These are phyloP conservation scores for Campylorhamphus procurvoides DNA, from an alignment of 2,113 vertebrate genomes.

Conservation along the genomic window DNA sequence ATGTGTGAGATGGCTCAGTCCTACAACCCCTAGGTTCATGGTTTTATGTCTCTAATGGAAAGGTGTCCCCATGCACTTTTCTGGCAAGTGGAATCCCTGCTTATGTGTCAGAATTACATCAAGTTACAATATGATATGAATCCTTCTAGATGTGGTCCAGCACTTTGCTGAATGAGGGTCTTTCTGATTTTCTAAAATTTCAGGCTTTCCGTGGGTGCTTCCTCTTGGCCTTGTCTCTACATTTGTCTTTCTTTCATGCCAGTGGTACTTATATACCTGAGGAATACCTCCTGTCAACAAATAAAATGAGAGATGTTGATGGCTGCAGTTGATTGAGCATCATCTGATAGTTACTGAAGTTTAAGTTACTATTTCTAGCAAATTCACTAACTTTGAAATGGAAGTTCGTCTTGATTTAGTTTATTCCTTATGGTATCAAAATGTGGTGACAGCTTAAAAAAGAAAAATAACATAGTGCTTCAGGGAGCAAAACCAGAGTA, in stretches of 20 bases:
- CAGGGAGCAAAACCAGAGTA: conserved; percentile 67
- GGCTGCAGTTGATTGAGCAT: background rate
- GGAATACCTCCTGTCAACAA: background rate
- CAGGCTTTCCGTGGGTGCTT: background rate
- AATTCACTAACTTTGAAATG: background rate
- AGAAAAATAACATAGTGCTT: conserved; percentile 61
- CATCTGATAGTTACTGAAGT: background rate
- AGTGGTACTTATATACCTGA: background rate
- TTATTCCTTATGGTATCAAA: conserved; percentile 65
- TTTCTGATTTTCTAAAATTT: background rate
- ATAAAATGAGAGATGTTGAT: background rate
- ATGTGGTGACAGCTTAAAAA: conserved; percentile 66
- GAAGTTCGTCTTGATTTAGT: conserved; percentile 64
- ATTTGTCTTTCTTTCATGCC: background rate
- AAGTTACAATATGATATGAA: background rate
- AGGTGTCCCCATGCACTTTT: background rate
- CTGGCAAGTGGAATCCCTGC: background rate
- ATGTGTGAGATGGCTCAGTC: background rate
- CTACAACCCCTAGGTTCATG: background rate
- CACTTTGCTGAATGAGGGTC: background rate
- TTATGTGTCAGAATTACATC: background rate
- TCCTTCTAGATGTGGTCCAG: background rate
- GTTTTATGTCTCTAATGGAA: background rate
- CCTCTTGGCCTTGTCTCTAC: background rate
- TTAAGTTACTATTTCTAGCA: conserved; percentile 7